These are phyloP conservation scores for Paracyclopina nana DNA, from an alignment of 1,140 invertebrate species.

Conservation along the genomic window DNA sequence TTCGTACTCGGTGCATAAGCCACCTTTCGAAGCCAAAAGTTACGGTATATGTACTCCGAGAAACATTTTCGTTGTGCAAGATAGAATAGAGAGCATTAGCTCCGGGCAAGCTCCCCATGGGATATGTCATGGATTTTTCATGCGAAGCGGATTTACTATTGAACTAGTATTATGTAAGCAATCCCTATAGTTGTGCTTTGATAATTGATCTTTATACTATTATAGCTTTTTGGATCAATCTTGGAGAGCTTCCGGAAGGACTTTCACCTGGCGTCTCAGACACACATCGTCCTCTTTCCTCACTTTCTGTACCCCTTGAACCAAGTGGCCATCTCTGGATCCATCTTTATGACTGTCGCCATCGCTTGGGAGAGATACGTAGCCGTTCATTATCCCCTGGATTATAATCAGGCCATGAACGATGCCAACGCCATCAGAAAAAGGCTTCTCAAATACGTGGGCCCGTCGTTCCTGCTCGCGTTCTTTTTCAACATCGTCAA, in stretches of 20 bases:
- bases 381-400: slow-evolving; percentile 15
- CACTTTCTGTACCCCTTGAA: slow-evolving; percentile 10
- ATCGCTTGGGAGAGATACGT: slow-evolving; percentile 15
- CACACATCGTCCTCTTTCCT: slow-evolving; percentile 11
- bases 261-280: neutral
- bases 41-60: too few relatives aligned
- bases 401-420: slow-evolving; percentile 15
- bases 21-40: too few relatives aligned
- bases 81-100: too few relatives aligned
- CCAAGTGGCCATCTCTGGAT: slow-evolving; percentile 9
- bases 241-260: slow-evolving; percentile 10
- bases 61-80: too few relatives aligned
- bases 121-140: too few relatives aligned
- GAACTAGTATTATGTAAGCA: too few relatives aligned
- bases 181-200: too few relatives aligned
- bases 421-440: slow-evolving; percentile 7
- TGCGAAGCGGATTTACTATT: too few relatives aligned
- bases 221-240: slow-evolving; percentile 9
- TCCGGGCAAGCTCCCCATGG: too few relatives aligned
- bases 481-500: neutral
- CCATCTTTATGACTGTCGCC: slow-evolving; percentile 16
- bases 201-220: slow-evolving; percentile 5
- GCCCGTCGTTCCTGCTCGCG: neutral
- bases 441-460: slow-evolving; percentile 7
- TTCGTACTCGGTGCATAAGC: too few relatives aligned